Evolutionary conservation across 1,140 invertebrate species (phyloP).

Genomic region (Listronotus oregonensis): DNA sequence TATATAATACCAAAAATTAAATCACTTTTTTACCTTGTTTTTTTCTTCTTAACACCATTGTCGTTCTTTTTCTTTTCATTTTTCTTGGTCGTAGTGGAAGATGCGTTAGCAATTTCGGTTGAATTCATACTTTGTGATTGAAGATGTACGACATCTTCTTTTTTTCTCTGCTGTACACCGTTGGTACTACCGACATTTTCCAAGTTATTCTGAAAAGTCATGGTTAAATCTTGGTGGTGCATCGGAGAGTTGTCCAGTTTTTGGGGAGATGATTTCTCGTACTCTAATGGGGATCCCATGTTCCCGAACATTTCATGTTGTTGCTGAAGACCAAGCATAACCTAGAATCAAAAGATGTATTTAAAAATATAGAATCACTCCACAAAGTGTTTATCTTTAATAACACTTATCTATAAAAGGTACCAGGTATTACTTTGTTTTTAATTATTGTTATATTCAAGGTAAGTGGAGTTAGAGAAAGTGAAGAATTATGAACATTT

Average conservation of each 20-base stretch:
- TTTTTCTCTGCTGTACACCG: slow-evolving; percentile 56
- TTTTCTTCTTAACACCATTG: slow-evolving; percentile 90
- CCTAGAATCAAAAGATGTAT: slow-evolving; percentile 43
- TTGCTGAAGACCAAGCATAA: slow-evolving; percentile 72
- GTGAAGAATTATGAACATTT: too few relatives aligned
- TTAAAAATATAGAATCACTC: too few relatives aligned
- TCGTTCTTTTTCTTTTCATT: slow-evolving; percentile 83
- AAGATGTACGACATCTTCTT: slow-evolving; percentile 60
- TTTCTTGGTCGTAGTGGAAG: slow-evolving; percentile 49
- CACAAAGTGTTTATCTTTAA: too few relatives aligned
- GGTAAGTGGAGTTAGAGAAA: too few relatives aligned
- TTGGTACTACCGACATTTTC: slow-evolving; percentile 55
- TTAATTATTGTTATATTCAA: too few relatives aligned
- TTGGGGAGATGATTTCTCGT: slow-evolving; percentile 49
- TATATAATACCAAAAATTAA: too few relatives aligned
- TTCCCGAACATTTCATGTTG: slow-evolving; percentile 58
- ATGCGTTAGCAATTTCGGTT: slow-evolving; percentile 47
- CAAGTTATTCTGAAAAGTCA: slow-evolving; percentile 48
- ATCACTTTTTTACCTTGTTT: slow-evolving; percentile 73
- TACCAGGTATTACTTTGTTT: too few relatives aligned
- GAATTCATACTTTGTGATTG: slow-evolving; percentile 55
- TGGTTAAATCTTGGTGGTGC: slow-evolving; percentile 52
- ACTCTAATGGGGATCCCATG: slow-evolving; percentile 53
- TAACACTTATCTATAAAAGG: too few relatives aligned
- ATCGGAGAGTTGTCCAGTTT: slow-evolving; percentile 51